phyloP scores from a whole-genome alignment of 2,113 vertebrate species.

The Otocyon megalotis region DNA sequence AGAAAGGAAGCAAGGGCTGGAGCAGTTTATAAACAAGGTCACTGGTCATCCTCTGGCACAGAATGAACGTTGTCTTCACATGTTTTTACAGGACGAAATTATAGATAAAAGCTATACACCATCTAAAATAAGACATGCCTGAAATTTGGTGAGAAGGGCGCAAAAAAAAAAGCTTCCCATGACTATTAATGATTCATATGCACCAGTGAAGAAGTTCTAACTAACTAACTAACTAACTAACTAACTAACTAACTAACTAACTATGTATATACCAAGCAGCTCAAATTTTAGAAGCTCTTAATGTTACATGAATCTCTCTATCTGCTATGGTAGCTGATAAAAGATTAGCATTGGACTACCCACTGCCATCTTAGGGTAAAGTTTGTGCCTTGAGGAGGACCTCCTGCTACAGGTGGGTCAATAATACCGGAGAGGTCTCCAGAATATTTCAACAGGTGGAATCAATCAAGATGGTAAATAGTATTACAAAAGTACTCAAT shows the following conservation, averaged over 20 bases:
- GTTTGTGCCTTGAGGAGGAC: neutral
- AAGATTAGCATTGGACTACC: neutral
- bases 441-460: slow-evolving; percentile 18
- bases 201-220: slow-evolving; percentile 87
- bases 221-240: slow-evolving; percentile 70
- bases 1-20: no score
- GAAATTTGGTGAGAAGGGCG: slow-evolving; percentile 82
- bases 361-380: neutral
- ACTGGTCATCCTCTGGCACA: slow-evolving; percentile 98
- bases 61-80: slow-evolving; percentile 99
- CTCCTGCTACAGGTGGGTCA: neutral
- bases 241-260: slow-evolving; percentile 79
- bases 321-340: neutral
- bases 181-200: slow-evolving; percentile 83
- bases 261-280: neutral
- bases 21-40: slow-evolving; percentile 83
- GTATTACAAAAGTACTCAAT: neutral
- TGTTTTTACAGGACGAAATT: slow-evolving; percentile 99
- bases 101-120: slow-evolving; percentile 99
- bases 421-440: neutral
- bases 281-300: neutral
- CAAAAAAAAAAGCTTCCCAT: slow-evolving; percentile 42
- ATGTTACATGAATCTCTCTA: neutral
- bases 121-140: slow-evolving; percentile 98
- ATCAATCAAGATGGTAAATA: neutral